phyloP scores from a whole-genome alignment of 92 coral and sea anemone genomes.

The Paramuricea clavata region DNA sequence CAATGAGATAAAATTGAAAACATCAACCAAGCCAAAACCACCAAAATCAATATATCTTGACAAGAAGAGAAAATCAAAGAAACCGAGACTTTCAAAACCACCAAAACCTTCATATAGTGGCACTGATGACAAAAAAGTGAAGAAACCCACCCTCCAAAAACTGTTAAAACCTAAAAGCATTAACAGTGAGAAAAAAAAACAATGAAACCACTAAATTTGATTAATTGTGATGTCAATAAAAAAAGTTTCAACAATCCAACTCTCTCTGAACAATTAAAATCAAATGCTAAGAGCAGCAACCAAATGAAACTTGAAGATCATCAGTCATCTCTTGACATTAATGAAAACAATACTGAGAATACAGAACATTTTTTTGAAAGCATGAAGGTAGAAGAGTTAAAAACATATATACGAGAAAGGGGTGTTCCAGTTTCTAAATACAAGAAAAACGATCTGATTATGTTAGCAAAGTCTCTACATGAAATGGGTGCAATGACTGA shows the following conservation, averaged over 20 bases:
- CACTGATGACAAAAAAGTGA: not conserved
- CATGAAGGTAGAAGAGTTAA: conserved; percentile 64
- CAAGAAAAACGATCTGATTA: conserved; percentile 68
- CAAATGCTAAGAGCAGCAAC: not conserved
- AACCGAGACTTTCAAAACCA: too few relatives aligned
- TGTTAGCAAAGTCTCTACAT: conserved; percentile 67
- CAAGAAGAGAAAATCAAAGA: too few relatives aligned
- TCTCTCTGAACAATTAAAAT: not conserved
- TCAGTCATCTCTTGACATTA: not conserved
- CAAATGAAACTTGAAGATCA: not conserved
- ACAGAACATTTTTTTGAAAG: conserved; percentile 49
- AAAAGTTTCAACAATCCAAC: too few relatives aligned
- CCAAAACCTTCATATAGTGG: too few relatives aligned
- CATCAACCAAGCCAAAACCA: too few relatives aligned
- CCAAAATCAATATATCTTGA: too few relatives aligned
- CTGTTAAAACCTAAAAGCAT: not conserved
- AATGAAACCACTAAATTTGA: too few relatives aligned
- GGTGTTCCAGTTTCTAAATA: conserved; percentile 66
- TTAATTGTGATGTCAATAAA: too few relatives aligned
- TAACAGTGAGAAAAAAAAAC: conserved; percentile 1
- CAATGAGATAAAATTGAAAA: too few relatives aligned
- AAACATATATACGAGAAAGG: conserved; percentile 62
- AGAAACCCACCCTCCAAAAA: not conserved
- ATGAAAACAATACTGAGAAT: not conserved
- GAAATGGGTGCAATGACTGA: conserved; percentile 63